Conservation (phyloP, 2,113 vertebrate species). For the Phodopus roborovskii region DNA sequence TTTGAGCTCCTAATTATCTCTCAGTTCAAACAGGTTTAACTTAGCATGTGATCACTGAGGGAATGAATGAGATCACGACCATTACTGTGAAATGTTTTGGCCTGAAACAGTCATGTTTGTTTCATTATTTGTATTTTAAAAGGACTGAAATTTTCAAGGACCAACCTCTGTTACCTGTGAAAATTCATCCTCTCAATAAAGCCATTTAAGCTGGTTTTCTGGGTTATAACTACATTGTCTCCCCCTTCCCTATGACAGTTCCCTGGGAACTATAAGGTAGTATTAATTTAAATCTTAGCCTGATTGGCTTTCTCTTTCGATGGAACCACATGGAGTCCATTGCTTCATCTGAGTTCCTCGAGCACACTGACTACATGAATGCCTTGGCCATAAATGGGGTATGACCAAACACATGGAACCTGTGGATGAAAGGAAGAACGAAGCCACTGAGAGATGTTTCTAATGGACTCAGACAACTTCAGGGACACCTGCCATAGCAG, state of each 20-base stretch:
- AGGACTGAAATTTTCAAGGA: background rate
- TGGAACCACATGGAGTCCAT: background rate
- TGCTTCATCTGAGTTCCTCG: background rate
- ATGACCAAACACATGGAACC: background rate
- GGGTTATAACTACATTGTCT: background rate
- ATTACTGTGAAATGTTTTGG: background rate
- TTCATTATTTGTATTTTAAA: slow-evolving; percentile 6
- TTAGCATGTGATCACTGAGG: background rate
- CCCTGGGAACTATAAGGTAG: background rate
- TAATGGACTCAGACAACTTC: background rate
- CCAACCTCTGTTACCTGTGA: background rate
- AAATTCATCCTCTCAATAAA: slow-evolving; percentile 17
- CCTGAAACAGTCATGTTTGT: background rate
- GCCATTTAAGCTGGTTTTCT: background rate
- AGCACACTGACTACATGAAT: background rate
- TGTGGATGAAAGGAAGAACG: background rate
- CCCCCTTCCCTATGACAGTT: background rate
- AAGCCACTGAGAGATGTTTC: background rate
- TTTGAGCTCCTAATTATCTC: background rate
- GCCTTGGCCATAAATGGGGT: background rate
- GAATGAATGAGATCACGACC: background rate
- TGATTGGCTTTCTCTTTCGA: background rate
- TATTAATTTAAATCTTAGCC: background rate
- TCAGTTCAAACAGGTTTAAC: background rate
- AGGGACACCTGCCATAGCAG: background rate